A percentile compares a stretch with the other conserved stretches of the same genome.
phyloP scores from a whole-genome alignment of 2,797 vertebrate genomes.

The Mus caroli region DNA sequence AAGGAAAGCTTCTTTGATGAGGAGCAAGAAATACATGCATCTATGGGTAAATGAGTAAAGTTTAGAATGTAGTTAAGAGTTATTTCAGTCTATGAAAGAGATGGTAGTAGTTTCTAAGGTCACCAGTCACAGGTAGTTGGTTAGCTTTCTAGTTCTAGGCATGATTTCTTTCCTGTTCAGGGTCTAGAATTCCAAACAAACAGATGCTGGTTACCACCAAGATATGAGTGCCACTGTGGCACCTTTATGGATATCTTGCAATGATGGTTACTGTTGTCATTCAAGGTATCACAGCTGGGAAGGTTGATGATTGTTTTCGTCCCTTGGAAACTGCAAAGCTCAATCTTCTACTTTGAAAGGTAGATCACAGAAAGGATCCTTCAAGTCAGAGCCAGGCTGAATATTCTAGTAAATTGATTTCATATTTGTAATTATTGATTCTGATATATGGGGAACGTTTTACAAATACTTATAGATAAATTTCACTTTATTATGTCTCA shows the following conservation, averaged over 20 bases:
- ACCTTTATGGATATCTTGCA: too few relatives aligned
- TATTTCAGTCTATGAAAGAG: not conserved
- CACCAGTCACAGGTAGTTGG: not conserved
- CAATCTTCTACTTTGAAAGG: not conserved
- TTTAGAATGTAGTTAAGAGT: not conserved
- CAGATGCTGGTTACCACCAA: not conserved
- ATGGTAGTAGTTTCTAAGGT: not conserved
- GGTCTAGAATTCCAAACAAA: not conserved
- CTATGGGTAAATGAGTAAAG: not conserved
- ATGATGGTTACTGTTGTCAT: not conserved
- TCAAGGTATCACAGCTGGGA: not conserved
- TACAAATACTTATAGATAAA: not conserved
- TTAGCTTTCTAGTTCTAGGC: not conserved
- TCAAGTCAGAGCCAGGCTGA: not conserved
- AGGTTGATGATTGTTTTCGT: not conserved
- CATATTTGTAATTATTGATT: not conserved
- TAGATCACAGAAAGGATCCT: not conserved
- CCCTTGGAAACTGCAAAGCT: not conserved
- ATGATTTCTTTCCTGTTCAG: not conserved
- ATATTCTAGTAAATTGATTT: constrained; percentile 15
- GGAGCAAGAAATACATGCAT: not conserved
- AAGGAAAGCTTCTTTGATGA: not conserved
- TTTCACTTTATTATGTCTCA: not conserved
- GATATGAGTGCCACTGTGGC: not conserved
- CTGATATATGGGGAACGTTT: not conserved